Conservation (phyloP, 2,113 vertebrate species). For the Garra rufa region DNA sequence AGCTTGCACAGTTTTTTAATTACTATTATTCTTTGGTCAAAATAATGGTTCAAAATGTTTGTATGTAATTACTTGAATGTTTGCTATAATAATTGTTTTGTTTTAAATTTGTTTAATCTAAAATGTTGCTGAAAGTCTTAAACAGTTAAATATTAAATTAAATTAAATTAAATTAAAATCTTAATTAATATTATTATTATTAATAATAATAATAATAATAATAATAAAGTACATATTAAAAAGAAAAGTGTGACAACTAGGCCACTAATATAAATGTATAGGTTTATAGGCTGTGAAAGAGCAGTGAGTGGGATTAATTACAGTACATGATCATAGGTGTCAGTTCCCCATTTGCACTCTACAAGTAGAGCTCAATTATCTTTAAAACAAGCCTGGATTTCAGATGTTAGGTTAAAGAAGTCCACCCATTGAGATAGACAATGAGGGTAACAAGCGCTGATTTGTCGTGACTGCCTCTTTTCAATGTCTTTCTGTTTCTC, state of each 20-base stretch:
- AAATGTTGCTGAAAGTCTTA: no score
- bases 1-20: no score
- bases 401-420: conserved; percentile 29
- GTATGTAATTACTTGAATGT: no score
- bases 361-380: conserved; percentile 24
- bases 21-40: no score
- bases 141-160: no score
- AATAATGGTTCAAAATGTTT: no score
- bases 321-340: conserved; percentile 26
- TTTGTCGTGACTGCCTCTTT: conserved; percentile 39
- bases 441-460: conserved; percentile 51
- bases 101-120: not conserved
- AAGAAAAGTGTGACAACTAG: not conserved
- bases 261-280: not conserved
- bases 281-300: not conserved
- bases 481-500: conserved; percentile 37
- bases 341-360: conserved; percentile 40
- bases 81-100: no score
- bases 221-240: not conserved
- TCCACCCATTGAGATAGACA: not conserved
- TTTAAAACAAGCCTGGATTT: conserved; percentile 48
- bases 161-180: no score
- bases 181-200: no score
- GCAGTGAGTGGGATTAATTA: conserved; percentile 35
- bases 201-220: not conserved